A percentile compares a stretch with the other conserved stretches of the same genome.
These are phyloP conservation scores for Gobiocypris rarus DNA, from an alignment of 2,113 vertebrate species.

Conservation along the genomic window DNA sequence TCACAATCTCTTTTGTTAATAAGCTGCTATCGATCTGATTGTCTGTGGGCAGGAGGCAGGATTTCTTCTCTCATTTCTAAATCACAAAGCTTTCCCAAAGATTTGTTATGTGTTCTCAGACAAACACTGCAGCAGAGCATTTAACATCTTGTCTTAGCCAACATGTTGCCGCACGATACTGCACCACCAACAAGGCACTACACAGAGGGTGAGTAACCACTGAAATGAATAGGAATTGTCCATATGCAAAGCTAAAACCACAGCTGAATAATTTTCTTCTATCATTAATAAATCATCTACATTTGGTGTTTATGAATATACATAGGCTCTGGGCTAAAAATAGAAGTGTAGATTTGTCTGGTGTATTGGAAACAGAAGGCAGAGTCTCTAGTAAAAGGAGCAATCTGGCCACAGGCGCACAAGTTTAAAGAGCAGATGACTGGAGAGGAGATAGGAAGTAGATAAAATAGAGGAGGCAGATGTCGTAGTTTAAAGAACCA, in stretches of 20 bases:
- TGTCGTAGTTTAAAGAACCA: not conserved
- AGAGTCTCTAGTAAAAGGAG: slow-evolving; percentile 18
- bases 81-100: not conserved
- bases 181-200: not conserved
- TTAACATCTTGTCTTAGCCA: not conserved
- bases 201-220: not conserved
- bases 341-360: slow-evolving; percentile 33
- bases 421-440: slow-evolving; percentile 21
- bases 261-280: slow-evolving; percentile 35
- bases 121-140: not conserved
- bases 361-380: slow-evolving; percentile 33
- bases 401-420: slow-evolving; percentile 22
- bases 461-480: slow-evolving; percentile 21
- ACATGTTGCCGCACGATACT: not conserved
- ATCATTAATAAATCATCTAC: slow-evolving; percentile 54
- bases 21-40: no score
- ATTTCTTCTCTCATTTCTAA: not conserved
- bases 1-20: no score
- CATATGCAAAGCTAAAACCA: slow-evolving; percentile 16
- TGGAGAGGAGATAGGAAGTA: slow-evolving; percentile 7
- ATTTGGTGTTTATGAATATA: slow-evolving; percentile 42
- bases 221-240: not conserved
- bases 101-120: not conserved
- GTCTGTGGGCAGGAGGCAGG: no score
- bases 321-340: slow-evolving; percentile 28